Evolutionary conservation across 2,797 vertebrate species (phyloP), one percentile per base, ranked within the genome.

Genomic region (Otus scops): DNA sequence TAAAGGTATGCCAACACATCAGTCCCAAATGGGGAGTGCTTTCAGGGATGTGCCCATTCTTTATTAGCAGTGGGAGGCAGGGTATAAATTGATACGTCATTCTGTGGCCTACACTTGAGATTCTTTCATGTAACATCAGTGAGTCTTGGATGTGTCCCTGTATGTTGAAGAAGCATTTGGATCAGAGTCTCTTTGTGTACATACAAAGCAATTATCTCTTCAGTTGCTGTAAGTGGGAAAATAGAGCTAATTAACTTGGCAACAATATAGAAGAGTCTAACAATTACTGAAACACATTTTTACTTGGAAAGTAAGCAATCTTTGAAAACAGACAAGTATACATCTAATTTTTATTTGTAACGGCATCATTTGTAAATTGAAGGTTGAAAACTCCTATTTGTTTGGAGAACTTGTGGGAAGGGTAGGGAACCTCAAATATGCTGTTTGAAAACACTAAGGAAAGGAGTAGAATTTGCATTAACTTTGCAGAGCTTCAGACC

Each of bases 191-290:
- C 30, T 84, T 22, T 85, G 83, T 90, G 69, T 94, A 61, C 34
- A 5, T 78, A 56, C 48, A 78, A 65, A 82, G 51, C 81, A 86
- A 28, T 93, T 87, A 63, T 23, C 51, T 84, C 63, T 73, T 91
- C 63, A 73, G 67, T 70, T 67, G 36, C 77, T 76, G 4, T 87
- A 48, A 91, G 59, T 21, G 56, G 23, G 51, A 70, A 93, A 91
- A 94, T 53, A 32, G 77, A 91, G 68, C 81, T 89, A 70, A 94
- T 96, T 88, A 92, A 56, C 67, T 93, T 95, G 90, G 63, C 92
- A 92, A 27, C 47, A 76, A 15, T 69, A 15, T 45, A 54, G n/a
- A 89, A 54, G 34, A 73, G 24, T 63, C 81, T 74, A 45, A 43
- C 63, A 89, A 71, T 73, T 93, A 69, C 1, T 39, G 57, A 77